phyloP scores from a whole-genome alignment of 1,140 invertebrate species.

The Eupeodes corollae region DNA sequence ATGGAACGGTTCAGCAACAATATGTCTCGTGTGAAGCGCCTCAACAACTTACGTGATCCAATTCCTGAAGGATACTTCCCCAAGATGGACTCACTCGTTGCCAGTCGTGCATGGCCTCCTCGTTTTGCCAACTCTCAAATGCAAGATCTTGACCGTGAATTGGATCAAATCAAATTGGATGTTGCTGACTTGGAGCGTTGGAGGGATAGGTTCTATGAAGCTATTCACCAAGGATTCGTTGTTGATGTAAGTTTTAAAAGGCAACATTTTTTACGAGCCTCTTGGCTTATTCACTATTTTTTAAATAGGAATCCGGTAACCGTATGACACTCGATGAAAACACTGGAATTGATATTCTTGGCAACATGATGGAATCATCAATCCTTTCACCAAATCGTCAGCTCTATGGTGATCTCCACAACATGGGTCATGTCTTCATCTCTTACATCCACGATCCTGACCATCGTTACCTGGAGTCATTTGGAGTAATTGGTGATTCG shows the following conservation, averaged over 20 bases:
- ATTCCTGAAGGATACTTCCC: constrained; percentile 61
- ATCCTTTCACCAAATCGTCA: constrained; percentile 54
- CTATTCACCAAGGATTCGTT: constrained; percentile 56
- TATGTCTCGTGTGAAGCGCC: constrained; percentile 44
- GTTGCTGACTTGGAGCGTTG: constrained; percentile 59
- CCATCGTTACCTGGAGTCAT: constrained; percentile 53
- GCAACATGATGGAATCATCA: constrained; percentile 67
- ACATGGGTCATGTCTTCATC: constrained; percentile 55
- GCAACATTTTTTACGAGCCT: no score
- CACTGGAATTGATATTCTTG: constrained; percentile 65
- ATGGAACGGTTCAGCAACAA: constrained; percentile 54
- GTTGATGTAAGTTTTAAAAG: constrained; percentile 44
- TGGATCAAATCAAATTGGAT: constrained; percentile 54
- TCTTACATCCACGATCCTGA: constrained; percentile 62
- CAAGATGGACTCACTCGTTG: constrained; percentile 54
- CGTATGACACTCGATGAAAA: constrained; percentile 47
- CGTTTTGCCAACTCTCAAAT: constrained; percentile 48
- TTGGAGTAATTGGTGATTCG: constrained; percentile 57
- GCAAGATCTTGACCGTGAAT: constrained; percentile 51
- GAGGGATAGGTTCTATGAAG: constrained; percentile 61
- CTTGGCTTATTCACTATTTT: no score
- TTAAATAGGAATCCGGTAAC: constrained; percentile 37
- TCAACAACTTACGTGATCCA: constrained; percentile 48
- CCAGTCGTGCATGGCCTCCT: constrained; percentile 51
- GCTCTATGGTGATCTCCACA: constrained; percentile 61